Base-by-base conservation (phyloP, 2,113 vertebrate species). In the Albula glossodonta region DNA sequence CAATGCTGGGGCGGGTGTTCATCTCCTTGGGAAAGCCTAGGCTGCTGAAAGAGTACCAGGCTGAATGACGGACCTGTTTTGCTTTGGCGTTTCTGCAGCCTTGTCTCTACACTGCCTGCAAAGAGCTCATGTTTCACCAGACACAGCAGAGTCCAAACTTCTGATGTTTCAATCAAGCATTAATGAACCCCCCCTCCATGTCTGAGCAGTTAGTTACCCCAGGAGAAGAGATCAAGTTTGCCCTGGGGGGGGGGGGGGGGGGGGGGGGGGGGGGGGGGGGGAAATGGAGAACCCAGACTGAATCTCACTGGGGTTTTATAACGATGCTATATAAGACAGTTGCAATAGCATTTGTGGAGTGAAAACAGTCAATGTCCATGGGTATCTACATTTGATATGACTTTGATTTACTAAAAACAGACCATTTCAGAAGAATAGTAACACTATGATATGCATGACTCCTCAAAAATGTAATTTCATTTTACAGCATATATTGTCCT, bases 51-150 rank as follows among this genome's bases (percentile, higher is more conserved):
- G 57, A 66, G 60, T 41, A 41, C 15, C 60, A 10, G 4, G 48
- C 25, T 91, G 85, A 93, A 91, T 88, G 88, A 87, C 83, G 77
- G 80, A 74, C 19, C 41, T 89, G 87, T 92, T 86, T 85, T 50
- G 15, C 63, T 66, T 50, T 74, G 31, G 50, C 6, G 88, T 89
- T 89, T 74, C 83, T 77, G 66, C 74, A n/a, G 83, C 25, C 31
- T 41, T 31, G 22, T 50, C 51, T 78, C 83, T 63, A 77, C 10
- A 17, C 91, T 84, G 91, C 91, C 83, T 87, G 31, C 0, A 82
- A 63, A 78, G 81, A 41, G 85, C 87, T 91, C 93, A 86, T 83
- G 90, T 90, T 93, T 91, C 90, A 90, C 82, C 80, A 85, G 87
- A 89, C 90, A 92, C 88, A 85, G 84, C 87, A 90, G 88, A 90